Evolutionary conservation across 1,140 invertebrate species (phyloP).

Genomic region (Pachypeltis micranthus): DNA sequence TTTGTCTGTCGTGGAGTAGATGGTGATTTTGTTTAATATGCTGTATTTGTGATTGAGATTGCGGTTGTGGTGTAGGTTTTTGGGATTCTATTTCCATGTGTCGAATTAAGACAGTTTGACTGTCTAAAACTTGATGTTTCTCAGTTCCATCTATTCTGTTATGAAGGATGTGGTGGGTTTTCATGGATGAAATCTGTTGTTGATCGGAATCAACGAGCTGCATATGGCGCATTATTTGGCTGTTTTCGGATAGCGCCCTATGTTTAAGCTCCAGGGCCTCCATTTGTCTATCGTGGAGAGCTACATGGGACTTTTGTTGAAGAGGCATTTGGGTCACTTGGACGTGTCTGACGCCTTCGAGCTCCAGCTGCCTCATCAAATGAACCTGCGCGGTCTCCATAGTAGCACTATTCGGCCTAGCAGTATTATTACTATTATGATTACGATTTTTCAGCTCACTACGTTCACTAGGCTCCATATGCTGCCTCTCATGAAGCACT

Average conservation of each 20-base stretch:
- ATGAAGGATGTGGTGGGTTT: conserved; percentile 29
- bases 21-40: neutral
- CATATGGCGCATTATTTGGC: conserved; percentile 2
- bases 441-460: conserved; percentile 20
- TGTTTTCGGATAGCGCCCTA: conserved; percentile 6
- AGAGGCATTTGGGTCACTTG: neutral
- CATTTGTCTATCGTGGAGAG: conserved; percentile 17
- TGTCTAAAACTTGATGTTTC: conserved; percentile 1
- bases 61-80: neutral
- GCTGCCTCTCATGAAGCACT: conserved; percentile 64
- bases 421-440: neutral
- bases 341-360: neutral
- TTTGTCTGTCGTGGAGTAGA: neutral
- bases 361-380: conserved; percentile 2
- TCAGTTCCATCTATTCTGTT: neutral
- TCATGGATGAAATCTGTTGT: conserved; percentile 15
- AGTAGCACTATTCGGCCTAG: neutral
- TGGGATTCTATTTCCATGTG: neutral
- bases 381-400: neutral
- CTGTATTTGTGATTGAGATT: neutral
- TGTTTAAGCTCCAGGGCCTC: conserved; percentile 12
- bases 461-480: conserved; percentile 46
- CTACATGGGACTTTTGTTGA: conserved; percentile 10
- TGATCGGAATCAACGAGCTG: neutral
- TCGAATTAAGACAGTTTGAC: neutral